phyloP scores from a whole-genome alignment of 2,888 invertebrate species.

The Aphrophora alni region DNA sequence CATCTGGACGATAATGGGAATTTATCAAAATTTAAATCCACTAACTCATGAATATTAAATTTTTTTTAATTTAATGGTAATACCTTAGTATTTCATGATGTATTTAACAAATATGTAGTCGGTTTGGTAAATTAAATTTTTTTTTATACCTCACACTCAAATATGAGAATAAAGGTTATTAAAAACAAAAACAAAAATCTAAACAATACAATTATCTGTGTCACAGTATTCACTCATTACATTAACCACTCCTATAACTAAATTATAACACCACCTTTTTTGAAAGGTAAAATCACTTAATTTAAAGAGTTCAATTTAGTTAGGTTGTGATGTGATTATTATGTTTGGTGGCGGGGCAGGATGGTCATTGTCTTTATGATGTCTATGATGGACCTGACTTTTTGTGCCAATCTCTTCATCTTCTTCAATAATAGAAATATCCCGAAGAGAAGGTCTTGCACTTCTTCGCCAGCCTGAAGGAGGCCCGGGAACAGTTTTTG shows the following conservation, averaged over 20 bases:
- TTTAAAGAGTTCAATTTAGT: neutral
- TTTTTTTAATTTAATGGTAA: too few species aligned
- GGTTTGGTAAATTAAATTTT: too few species aligned
- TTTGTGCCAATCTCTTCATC: slow-evolving; percentile 71
- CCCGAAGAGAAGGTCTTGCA: slow-evolving; percentile 82
- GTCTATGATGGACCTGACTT: neutral
- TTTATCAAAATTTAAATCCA: too few species aligned
- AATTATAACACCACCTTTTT: neutral
- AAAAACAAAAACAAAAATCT: too few species aligned
- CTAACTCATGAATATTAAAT: too few species aligned
- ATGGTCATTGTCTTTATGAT: neutral
- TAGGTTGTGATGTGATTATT: neutral
- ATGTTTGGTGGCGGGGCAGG: neutral
- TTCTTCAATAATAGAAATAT: slow-evolving; percentile 86
- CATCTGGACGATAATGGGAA: too few species aligned
- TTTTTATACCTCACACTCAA: too few species aligned
- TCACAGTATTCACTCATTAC: neutral
- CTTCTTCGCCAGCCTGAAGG: slow-evolving; percentile 77
- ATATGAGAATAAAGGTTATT: too few species aligned
- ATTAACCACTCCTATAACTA: neutral
- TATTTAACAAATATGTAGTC: too few species aligned
- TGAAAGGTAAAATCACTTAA: neutral
- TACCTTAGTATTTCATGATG: too few species aligned
- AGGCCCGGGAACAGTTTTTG: slow-evolving; percentile 71
- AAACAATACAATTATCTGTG: too few species aligned